These are phyloP conservation scores for Aricia artaxerxes DNA, from an alignment of 2,888 invertebrate genomes.

Conservation along the genomic window DNA sequence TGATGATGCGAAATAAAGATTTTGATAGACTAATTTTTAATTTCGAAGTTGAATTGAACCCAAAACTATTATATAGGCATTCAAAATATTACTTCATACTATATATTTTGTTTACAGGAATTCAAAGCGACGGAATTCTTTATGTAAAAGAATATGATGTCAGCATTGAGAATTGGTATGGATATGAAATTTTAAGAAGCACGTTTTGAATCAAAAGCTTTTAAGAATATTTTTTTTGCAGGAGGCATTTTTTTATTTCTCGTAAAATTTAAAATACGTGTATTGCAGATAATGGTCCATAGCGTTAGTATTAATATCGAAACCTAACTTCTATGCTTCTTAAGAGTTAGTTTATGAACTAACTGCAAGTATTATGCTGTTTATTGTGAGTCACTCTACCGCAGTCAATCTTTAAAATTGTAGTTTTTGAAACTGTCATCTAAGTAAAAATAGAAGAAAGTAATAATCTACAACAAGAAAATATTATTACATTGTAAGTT, in stretches of 20 bases:
- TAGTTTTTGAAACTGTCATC: neutral
- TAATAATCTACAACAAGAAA: neutral
- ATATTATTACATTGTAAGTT: constrained; percentile 39
- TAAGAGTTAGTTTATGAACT: too few species aligned
- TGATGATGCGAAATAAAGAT: neutral
- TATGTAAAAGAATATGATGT: neutral
- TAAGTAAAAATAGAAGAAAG: neutral
- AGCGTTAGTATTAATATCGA: too few species aligned
- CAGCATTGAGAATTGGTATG: neutral
- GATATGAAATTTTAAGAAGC: neutral
- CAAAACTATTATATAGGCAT: too few species aligned
- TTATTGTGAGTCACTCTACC: too few species aligned
- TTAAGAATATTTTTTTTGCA: neutral
- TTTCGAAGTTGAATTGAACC: too few species aligned
- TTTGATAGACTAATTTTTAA: too few species aligned
- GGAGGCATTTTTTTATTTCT: neutral
- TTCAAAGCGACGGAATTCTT: neutral
- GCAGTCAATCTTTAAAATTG: too few species aligned
- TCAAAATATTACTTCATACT: too few species aligned
- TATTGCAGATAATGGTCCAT: neutral
- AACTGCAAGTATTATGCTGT: too few species aligned
- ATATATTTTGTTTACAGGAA: too few species aligned
- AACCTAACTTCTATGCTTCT: too few species aligned
- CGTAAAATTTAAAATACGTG: too few species aligned
- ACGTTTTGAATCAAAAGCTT: neutral